Conservation (phyloP, 2,888 invertebrate genomes). For the Lepidocyrtoides sp. region DNA sequence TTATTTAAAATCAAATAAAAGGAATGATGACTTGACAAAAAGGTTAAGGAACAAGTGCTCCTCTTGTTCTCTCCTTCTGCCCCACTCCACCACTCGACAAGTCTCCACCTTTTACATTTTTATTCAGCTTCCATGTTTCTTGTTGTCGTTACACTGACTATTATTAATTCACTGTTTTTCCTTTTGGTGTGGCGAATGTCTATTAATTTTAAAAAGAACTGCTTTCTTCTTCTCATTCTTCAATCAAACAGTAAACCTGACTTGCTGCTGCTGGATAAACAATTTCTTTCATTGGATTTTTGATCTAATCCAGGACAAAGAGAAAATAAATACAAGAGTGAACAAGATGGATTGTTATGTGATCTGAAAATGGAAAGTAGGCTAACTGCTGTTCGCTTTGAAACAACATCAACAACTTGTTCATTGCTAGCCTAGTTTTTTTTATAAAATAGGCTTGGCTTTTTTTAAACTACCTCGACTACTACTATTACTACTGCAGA, state of each 20-base stretch:
- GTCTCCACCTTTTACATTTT: conserved; percentile 45
- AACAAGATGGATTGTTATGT: conserved; percentile 78
- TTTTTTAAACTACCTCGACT: background rate
- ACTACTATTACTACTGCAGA: background rate
- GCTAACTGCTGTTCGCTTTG: conserved; percentile 76
- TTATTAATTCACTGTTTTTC: conserved; percentile 51
- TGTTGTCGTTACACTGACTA: conserved; percentile 43
- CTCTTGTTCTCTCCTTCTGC: conserved; percentile 65
- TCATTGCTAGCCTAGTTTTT: conserved; percentile 48
- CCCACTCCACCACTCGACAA: conserved; percentile 45
- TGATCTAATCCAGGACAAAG: conserved; percentile 56
- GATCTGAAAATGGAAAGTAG: conserved; percentile 76
- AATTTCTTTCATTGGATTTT: conserved; percentile 30
- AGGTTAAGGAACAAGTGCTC: conserved; percentile 76
- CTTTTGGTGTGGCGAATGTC: conserved; percentile 49
- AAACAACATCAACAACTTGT: conserved; percentile 24
- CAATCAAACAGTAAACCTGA: background rate
- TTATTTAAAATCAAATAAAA: conserved; percentile 6
- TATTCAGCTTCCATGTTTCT: conserved; percentile 19
- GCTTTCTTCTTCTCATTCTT: background rate
- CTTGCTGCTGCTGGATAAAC: conserved; percentile 34
- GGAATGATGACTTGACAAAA: conserved; percentile 78
- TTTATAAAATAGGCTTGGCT: conserved; percentile 62
- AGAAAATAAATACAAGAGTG: conserved; percentile 36
- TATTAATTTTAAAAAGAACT: conserved; percentile 48